phyloP scores from a whole-genome alignment of 2,797 vertebrate species.

The Helarctos malayanus region DNA sequence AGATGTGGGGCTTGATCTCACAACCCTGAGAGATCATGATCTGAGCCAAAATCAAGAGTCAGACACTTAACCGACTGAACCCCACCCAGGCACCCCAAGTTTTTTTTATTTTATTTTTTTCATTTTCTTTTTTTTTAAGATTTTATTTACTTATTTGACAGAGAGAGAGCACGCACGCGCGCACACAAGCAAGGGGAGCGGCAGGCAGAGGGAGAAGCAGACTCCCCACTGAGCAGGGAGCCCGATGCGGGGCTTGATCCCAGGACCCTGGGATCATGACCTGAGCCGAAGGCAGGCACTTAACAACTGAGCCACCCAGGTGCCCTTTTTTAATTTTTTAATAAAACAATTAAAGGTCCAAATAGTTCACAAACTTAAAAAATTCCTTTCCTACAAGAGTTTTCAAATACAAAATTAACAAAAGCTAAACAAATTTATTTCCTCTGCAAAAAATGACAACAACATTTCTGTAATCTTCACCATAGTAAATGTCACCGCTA shows the following conservation, averaged over 20 bases:
- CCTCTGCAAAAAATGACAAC: not conserved
- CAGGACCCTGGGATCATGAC: too few species aligned
- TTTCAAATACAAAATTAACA: conserved; percentile 58
- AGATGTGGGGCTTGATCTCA: not conserved
- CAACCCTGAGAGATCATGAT: not conserved
- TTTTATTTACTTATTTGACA: too few species aligned
- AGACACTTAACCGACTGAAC: not conserved
- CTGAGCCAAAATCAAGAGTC: not conserved
- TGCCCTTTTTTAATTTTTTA: not conserved
- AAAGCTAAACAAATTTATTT: not conserved
- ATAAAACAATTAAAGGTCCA: conserved; percentile 49
- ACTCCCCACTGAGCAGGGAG: too few species aligned
- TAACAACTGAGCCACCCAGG: too few species aligned
- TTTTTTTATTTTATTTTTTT: not conserved
- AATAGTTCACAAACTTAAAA: not conserved
- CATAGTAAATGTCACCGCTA: not conserved
- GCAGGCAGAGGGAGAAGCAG: too few species aligned
- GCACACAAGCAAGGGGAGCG: too few species aligned
- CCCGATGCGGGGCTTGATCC: too few species aligned
- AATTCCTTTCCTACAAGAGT: not conserved
- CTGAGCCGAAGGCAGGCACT: too few species aligned
- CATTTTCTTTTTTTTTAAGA: too few species aligned
- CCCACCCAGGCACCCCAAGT: too few species aligned
- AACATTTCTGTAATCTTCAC: not conserved
- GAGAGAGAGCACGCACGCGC: too few species aligned